Evolutionary conservation across 2,888 invertebrate genomes (phyloP).

Genomic region (Ormyrus rosae): DNA sequence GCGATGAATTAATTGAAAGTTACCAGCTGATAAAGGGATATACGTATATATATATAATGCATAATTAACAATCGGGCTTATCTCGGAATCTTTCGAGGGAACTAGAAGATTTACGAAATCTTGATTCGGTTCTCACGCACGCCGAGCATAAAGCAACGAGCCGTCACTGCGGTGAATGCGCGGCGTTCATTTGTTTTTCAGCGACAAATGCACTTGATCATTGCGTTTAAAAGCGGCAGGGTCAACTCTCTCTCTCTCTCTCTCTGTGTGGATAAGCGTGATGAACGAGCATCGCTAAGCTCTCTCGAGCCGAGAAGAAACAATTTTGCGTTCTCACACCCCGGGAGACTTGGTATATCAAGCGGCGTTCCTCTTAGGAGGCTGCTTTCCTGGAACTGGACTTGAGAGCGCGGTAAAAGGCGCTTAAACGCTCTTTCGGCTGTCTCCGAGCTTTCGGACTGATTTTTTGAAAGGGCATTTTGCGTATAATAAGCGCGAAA

Average conservation of each 20-base stretch:
- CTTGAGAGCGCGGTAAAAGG: too few relatives aligned
- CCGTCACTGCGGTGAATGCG: not conserved
- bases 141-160: too few relatives aligned
- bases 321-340: constrained; percentile 15
- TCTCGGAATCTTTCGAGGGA: not conserved
- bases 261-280: constrained; percentile 33
- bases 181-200: constrained; percentile 19
- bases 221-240: not conserved
- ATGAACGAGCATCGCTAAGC: constrained; percentile 15
- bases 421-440: too few relatives aligned
- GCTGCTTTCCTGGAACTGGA: too few relatives aligned
- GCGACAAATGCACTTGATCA: not conserved
- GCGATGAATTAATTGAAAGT: too few relatives aligned
- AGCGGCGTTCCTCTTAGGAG: too few relatives aligned
- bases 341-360: not conserved
- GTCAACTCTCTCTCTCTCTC: not conserved
- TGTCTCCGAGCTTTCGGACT: too few relatives aligned
- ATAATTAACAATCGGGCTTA: constrained; percentile 1
- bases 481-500: too few relatives aligned
- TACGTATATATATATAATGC: too few relatives aligned
- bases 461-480: too few relatives aligned
- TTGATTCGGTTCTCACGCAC: constrained; percentile 7
- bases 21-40: too few relatives aligned
- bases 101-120: too few relatives aligned
- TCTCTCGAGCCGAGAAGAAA: not conserved